Base-by-base conservation (phyloP, 2,888 invertebrate species). In the Allophyes oxyacanthae region DNA sequence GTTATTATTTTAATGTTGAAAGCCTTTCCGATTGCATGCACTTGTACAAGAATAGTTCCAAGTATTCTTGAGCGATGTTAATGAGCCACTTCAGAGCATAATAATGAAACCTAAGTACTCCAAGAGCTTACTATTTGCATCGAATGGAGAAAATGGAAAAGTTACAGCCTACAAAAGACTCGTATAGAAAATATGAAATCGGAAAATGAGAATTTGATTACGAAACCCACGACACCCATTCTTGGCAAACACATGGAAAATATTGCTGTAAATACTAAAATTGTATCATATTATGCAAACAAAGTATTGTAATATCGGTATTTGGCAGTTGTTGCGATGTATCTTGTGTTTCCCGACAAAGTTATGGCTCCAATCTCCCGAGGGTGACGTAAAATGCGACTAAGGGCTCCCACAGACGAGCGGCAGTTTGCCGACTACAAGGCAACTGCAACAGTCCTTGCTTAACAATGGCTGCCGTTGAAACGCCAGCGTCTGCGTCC, bases 151-250 rank as follows among this genome's bases (percentile, higher is more conserved):
- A 51, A 48, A 13, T 33, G 20, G 45, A 45, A 46, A 52, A 43
- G 11, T 57, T 20, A 44, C 40, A 45, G 9, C 44, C 36, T 6
- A 45, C 33, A 30, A 48, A n/a, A 37, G 15, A 32, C n/a, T 44
- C 40, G 28, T 40, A 20, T 25, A 38, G 40, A 53, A 53, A 53
- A 66, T 41, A 26, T 34, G 30, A 42, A 33, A 61, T 37, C 45
- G 11, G 44, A 33, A 63, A 63, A 67, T 52, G 41, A 61, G 68
- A 37, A 42, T 52, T 52, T 67, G 68, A 46, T 67, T 52, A 67
- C 41, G 52, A 52, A 42, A 42, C 37, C 37, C 20, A 67, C 41
- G 52, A 52, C 37, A 42, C 37, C 37, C 20, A 46, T 52, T 32
- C 11, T 61, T 45, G 13, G 40, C 28, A 28, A 46, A 33, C 6